phyloP scores from a whole-genome alignment of 2,113 vertebrate genomes.

The Labeo catla region DNA sequence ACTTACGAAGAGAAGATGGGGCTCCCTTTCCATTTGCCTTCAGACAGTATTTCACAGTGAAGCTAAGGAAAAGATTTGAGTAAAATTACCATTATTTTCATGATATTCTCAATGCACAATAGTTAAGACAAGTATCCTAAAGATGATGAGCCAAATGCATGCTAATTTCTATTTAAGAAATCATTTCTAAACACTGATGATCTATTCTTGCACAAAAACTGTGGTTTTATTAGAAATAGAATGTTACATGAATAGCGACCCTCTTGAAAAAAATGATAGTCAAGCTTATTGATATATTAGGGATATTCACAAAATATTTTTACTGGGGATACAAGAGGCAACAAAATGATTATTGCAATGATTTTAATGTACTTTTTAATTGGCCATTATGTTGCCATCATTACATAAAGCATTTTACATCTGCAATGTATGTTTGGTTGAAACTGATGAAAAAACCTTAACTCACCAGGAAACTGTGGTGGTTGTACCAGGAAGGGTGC shows the following conservation, averaged over 20 bases:
- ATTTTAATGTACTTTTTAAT: not conserved
- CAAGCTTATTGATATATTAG: not conserved
- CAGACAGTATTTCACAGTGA: conserved; percentile 93
- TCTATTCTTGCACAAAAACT: not conserved
- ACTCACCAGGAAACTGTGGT: conserved; percentile 89
- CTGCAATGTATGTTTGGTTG: not conserved
- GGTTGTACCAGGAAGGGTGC: conserved; percentile 70
- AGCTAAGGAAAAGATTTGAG: conserved; percentile 73
- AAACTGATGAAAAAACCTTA: not conserved
- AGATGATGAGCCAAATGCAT: not conserved
- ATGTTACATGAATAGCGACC: not conserved
- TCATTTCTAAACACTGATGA: not conserved
- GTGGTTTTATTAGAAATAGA: not conserved
- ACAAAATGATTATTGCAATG: not conserved
- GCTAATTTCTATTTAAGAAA: not conserved
- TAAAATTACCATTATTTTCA: conserved; percentile 15
- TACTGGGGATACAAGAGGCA: not conserved
- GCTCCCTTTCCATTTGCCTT: conserved; percentile 85
- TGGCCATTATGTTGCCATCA: not conserved
- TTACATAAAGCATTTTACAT: not conserved
- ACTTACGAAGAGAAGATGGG: conserved; percentile 84
- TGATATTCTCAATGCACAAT: not conserved
- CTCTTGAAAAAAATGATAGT: not conserved
- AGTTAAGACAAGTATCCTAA: not conserved
- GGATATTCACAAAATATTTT: not conserved